phyloP scores from a whole-genome alignment of 2,113 vertebrate genomes.

The Aramus guarauna region DNA sequence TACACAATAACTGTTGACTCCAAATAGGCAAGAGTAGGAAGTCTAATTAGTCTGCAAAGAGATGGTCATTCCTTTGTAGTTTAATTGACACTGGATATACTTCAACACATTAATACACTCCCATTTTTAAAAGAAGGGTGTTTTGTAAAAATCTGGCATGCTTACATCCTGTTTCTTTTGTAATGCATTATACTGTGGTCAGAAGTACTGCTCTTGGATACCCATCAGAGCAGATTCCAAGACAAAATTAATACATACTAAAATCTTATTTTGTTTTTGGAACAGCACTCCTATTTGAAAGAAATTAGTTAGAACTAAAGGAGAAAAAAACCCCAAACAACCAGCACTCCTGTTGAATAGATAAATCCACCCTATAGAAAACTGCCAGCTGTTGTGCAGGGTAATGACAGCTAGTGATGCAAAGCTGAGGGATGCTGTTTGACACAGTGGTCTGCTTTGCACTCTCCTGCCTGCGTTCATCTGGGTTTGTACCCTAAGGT shows the following conservation, averaged over 20 bases:
- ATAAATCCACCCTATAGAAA: not conserved
- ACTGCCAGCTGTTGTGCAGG: not conserved
- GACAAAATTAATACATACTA: not conserved
- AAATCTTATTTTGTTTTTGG: not conserved
- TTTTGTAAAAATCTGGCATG: not conserved
- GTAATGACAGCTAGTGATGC: not conserved
- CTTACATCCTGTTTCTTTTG: not conserved
- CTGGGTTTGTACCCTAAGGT: not conserved
- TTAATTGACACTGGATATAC: not conserved
- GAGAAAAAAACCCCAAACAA: not conserved
- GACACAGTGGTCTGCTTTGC: not conserved
- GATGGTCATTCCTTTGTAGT: not conserved
- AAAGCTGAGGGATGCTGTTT: not conserved
- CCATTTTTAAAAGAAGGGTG: not conserved
- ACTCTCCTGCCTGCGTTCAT: not conserved
- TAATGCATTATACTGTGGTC: not conserved
- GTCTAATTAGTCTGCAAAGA: conserved; percentile 26
- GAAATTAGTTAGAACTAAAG: not conserved
- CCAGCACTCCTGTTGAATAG: not conserved
- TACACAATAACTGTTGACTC: not conserved
- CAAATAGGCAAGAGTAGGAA: not conserved
- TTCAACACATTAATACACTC: not conserved
- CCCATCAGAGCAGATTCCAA: not conserved
- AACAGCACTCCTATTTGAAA: not conserved
- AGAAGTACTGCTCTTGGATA: not conserved